phyloP scores from a whole-genome alignment of 2,113 vertebrate genomes.

The Neogale vison region DNA sequence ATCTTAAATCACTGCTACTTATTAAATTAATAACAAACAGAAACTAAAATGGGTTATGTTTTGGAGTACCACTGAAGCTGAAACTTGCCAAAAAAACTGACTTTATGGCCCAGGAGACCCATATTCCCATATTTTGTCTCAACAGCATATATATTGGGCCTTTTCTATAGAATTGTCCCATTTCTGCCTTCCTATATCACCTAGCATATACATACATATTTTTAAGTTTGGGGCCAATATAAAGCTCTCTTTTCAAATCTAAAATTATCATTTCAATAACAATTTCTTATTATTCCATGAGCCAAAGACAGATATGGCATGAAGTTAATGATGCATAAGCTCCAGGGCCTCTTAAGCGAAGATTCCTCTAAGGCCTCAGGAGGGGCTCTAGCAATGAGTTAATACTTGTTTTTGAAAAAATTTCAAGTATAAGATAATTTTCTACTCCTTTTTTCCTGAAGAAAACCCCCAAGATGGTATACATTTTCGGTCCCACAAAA shows the following conservation, averaged over 20 bases:
- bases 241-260: conserved; percentile 53
- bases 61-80: neutral
- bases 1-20: conserved; percentile 41
- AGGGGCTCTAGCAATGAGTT: neutral
- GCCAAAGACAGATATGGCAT: neutral
- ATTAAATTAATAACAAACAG: conserved; percentile 23
- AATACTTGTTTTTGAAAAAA: neutral
- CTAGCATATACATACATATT: conserved; percentile 6
- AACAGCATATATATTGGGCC: neutral
- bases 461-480: neutral
- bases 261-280: conserved; percentile 72
- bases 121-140: neutral
- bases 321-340: neutral
- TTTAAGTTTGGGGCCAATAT: conserved; percentile 60
- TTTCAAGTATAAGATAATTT: neutral
- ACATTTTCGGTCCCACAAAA: neutral
- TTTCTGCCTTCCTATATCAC: conserved; percentile 35
- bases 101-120: neutral
- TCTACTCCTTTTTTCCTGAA: neutral
- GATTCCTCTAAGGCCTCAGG: neutral
- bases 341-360: neutral
- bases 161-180: conserved; percentile 12
- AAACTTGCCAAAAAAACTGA: neutral
- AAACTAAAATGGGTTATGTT: conserved; percentile 28
- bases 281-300: conserved; percentile 57